Evolutionary conservation across 2,888 invertebrate genomes (phyloP).

Genomic region (Ptilodon capucinus): DNA sequence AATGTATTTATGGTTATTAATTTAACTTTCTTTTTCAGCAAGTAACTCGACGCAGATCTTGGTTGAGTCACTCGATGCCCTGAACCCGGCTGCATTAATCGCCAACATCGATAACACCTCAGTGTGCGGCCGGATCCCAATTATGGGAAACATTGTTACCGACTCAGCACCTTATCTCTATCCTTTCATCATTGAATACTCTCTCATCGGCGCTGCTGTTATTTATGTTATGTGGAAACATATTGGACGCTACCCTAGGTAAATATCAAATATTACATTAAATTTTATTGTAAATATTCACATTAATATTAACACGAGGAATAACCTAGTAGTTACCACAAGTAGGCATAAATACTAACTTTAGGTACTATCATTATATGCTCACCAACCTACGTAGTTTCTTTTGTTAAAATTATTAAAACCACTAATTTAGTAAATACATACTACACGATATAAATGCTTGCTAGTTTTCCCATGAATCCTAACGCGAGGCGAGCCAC

Average conservation of each 20-base stretch:
- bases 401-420: background rate
- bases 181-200: constrained; percentile 98
- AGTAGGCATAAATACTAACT: background rate
- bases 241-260: constrained; percentile 94
- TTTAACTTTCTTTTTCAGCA: constrained; percentile 50
- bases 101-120: constrained; percentile 82
- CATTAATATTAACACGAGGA: too few relatives aligned
- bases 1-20: background rate
- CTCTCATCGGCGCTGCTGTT: constrained; percentile 96
- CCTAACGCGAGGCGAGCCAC: background rate
- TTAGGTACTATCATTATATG: background rate
- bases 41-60: constrained; percentile 72
- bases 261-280: constrained; percentile 37
- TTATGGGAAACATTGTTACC: constrained; percentile 96
- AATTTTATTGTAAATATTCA: background rate
- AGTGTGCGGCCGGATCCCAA: constrained; percentile 91
- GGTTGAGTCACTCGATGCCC: constrained; percentile 79
- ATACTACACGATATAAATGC: background rate
- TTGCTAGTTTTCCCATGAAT: background rate
- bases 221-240: constrained; percentile 98
- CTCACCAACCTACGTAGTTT: background rate
- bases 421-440: background rate
- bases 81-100: constrained; percentile 83
- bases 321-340: too few relatives aligned
- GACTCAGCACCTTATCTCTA: constrained; percentile 97